A percentile compares a stretch with the other conserved stretches of the same genome.
Evolutionary conservation across 2,113 vertebrate species (phyloP).

Genomic region (Lasiurus cinereus): DNA sequence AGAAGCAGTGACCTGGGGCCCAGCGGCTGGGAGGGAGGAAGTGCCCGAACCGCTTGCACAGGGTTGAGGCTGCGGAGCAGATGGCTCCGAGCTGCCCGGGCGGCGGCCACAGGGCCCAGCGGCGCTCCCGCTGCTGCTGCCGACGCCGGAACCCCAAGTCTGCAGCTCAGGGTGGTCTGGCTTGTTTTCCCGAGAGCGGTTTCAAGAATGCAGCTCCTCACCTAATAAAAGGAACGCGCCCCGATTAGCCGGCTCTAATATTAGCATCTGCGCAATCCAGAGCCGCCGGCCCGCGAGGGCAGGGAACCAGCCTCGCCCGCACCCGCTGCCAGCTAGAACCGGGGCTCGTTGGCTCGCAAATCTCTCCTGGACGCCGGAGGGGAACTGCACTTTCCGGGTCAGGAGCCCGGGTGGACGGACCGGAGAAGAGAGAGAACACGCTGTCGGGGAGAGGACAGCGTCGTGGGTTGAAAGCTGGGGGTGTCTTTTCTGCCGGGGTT

Average conservation of each 20-base stretch:
- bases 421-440: constrained; percentile 71
- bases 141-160: constrained; percentile 77
- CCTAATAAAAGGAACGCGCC: constrained; percentile 83
- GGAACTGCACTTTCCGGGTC: constrained; percentile 72
- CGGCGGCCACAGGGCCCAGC: constrained; percentile 60
- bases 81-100: constrained; percentile 74
- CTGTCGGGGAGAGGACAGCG: constrained; percentile 69
- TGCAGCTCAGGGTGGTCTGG: constrained; percentile 82
- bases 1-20: constrained; percentile 69
- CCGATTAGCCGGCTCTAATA: constrained; percentile 78
- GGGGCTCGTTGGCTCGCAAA: constrained; percentile 77
- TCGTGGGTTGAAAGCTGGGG: constrained; percentile 33
- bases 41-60: constrained; percentile 80
- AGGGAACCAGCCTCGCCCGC: constrained; percentile 34
- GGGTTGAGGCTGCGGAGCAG: constrained; percentile 76
- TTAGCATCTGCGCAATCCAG: constrained; percentile 80
- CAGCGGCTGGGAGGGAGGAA: constrained; percentile 74
- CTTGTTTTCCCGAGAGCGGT: constrained; percentile 80
- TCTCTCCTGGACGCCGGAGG: constrained; percentile 70
- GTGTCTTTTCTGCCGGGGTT: constrained; percentile 40
- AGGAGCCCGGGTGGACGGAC: constrained; percentile 76
- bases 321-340: constrained; percentile 72
- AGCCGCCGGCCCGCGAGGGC: constrained; percentile 57
- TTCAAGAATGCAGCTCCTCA: constrained; percentile 85
- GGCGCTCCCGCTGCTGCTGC: constrained; percentile 2